phyloP scores from a whole-genome alignment of 2,113 vertebrate species.

The Labrus mixtus region DNA sequence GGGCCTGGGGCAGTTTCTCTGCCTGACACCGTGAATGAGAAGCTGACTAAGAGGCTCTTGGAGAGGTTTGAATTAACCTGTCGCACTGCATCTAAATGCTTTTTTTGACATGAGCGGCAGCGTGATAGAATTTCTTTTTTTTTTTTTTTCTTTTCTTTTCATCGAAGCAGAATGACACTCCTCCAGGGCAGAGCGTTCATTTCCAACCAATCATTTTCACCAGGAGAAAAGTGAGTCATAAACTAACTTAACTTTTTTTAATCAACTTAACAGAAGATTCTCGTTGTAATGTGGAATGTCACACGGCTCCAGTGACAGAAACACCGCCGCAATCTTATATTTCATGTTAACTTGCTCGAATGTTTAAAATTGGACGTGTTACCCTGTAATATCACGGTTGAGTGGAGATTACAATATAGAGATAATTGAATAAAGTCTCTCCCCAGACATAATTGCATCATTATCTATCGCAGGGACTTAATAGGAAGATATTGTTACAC shows the following conservation, averaged over 20 bases:
- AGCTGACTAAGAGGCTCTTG: conserved; percentile 47
- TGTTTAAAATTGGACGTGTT: conserved; percentile 17
- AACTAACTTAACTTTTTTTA: conserved; percentile 17
- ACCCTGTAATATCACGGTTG: neutral
- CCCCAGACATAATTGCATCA: conserved; percentile 19
- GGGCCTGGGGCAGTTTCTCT: conserved; percentile 48
- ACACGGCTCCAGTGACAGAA: conserved; percentile 8
- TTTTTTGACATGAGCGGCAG: conserved; percentile 30
- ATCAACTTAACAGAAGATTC: conserved; percentile 14
- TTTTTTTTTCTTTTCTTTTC: conserved; percentile 15
- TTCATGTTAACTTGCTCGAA: conserved; percentile 34
- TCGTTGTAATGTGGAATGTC: conserved; percentile 35
- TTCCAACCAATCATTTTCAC: conserved; percentile 22
- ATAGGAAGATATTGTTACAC: conserved; percentile 27
- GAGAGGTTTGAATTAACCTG: conserved; percentile 43
- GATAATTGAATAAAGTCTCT: conserved; percentile 35
- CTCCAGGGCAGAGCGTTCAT: conserved; percentile 6
- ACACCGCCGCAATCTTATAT: conserved; percentile 15
- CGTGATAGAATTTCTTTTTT: conserved; percentile 11
- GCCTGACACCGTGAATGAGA: conserved; percentile 39
- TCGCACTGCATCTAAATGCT: conserved; percentile 29
- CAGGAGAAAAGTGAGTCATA: neutral
- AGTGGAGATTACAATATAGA: conserved; percentile 25
- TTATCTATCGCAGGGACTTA: conserved; percentile 18
- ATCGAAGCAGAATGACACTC: conserved; percentile 6